Evolutionary conservation across 2,113 vertebrate genomes (phyloP).

Genomic region (Laticauda colubrina): DNA sequence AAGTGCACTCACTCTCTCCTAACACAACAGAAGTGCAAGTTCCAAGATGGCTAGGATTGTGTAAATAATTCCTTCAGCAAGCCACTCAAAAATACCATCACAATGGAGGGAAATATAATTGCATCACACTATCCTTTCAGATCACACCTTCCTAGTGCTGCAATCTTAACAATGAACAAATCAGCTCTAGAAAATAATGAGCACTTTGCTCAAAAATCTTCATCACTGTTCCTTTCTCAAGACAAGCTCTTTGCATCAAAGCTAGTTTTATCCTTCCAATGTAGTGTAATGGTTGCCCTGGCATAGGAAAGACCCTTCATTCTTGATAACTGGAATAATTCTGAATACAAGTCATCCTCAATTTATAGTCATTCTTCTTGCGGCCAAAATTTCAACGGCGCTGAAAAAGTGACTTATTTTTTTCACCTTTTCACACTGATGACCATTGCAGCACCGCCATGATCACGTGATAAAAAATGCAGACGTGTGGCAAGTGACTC

Average conservation of each 20-base stretch:
- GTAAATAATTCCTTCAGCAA: too few relatives aligned
- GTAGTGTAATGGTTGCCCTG: not conserved
- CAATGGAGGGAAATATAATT: not conserved
- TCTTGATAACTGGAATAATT: not conserved
- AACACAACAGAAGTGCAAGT: not conserved
- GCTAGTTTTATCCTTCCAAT: not conserved
- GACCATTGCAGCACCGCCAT: too few relatives aligned
- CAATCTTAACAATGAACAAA: not conserved
- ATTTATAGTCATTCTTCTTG: too few relatives aligned
- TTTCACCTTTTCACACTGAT: too few relatives aligned
- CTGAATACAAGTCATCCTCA: not conserved
- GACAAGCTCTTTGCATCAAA: not conserved
- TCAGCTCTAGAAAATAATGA: not conserved
- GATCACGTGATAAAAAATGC: too few relatives aligned
- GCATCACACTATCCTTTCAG: not conserved
- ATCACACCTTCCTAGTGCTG: not conserved
- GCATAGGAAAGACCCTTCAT: not conserved
- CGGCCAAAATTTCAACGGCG: too few relatives aligned
- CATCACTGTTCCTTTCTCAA: too few relatives aligned
- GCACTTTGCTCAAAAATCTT: too few relatives aligned
- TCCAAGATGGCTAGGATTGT: too few relatives aligned
- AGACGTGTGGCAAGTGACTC: too few relatives aligned
- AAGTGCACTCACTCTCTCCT: not conserved
- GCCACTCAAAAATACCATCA: not conserved
- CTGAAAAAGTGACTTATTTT: too few relatives aligned